Evolutionary conservation across 1,140 invertebrate species (phyloP).

Genomic region (Trialeurodes vaporariorum): DNA sequence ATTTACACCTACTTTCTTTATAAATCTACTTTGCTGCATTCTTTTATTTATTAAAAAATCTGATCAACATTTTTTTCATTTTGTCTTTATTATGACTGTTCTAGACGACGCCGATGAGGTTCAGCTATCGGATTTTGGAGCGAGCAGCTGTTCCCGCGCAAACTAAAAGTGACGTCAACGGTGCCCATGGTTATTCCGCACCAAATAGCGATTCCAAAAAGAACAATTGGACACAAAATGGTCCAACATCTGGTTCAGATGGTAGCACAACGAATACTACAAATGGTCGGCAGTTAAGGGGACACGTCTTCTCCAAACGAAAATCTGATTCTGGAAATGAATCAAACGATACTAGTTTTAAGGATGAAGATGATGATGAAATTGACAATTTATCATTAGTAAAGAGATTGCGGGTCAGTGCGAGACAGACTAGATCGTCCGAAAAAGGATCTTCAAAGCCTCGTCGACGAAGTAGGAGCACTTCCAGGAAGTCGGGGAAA

Average conservation of each 20-base stretch:
- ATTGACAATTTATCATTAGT: background rate
- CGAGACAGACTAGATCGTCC: background rate
- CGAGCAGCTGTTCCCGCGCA: background rate
- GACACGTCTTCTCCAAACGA: background rate
- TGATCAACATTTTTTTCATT: no score
- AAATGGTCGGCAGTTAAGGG: background rate
- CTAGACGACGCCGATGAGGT: slow-evolving; percentile 37
- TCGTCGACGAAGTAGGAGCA: background rate
- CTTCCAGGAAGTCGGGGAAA: background rate
- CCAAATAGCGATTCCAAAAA: background rate
- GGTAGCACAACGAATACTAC: background rate
- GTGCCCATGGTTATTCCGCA: background rate
- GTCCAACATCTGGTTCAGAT: background rate
- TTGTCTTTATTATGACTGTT: slow-evolving; percentile 17
- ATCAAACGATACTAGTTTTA: background rate
- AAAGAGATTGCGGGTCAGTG: background rate
- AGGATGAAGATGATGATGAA: background rate
- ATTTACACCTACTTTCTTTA: no score
- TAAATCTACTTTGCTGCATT: no score
- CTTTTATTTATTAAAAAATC: no score
- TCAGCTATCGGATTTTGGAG: slow-evolving; percentile 35
- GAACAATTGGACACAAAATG: background rate
- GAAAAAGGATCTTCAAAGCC: background rate
- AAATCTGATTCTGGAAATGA: background rate
- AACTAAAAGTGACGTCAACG: background rate